Percentiles rank a stretch among this genome's conserved stretches.
phyloP scores from a whole-genome alignment of 2,797 vertebrate genomes.

The Tapera naevia region DNA sequence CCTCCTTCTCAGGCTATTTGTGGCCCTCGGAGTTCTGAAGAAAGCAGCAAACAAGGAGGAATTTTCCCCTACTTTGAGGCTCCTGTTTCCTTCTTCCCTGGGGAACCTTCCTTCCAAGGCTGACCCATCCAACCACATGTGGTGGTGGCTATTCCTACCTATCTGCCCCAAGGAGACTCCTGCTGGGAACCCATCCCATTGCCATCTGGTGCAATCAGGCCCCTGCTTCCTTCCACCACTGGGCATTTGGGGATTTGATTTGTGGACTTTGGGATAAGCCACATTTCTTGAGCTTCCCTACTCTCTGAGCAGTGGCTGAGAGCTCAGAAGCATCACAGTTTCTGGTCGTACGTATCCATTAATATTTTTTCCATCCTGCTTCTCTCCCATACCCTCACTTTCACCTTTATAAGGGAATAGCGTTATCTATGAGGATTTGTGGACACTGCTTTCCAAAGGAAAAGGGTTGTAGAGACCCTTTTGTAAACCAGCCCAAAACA shows the following conservation, averaged over 20 bases:
- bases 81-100: neutral
- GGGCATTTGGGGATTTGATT: neutral
- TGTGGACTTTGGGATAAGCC: fast-evolving
- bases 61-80: conserved; percentile 7
- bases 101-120: neutral
- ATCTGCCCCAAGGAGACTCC: neutral
- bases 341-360: neutral
- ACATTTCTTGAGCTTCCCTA: fast-evolving
- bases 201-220: neutral
- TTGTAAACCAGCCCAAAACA: neutral
- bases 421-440: neutral
- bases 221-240: neutral
- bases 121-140: fast-evolving
- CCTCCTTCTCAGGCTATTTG: conserved; percentile 4
- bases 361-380: neutral
- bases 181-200: neutral
- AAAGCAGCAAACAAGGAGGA: neutral
- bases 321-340: neutral
- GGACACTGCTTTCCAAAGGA: neutral
- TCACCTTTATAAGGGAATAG: neutral
- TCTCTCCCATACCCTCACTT: neutral
- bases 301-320: neutral
- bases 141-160: neutral
- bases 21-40: neutral
- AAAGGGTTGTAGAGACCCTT: neutral